Conservation (phyloP, 2,888 invertebrate genomes). For the Drosophila maculinotata region DNA sequence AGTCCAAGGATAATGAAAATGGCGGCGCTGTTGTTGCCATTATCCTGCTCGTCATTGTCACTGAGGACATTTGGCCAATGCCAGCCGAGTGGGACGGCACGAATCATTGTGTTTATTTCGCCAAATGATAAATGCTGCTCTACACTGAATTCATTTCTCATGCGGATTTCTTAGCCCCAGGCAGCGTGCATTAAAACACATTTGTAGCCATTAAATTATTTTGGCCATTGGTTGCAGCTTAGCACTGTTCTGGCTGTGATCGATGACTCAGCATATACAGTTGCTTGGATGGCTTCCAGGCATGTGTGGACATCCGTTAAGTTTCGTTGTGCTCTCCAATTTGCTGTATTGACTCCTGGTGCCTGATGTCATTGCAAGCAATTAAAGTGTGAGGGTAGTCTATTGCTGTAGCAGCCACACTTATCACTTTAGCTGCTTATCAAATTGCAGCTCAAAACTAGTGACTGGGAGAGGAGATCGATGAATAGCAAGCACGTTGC, state of each 20-base stretch:
- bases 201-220: neutral
- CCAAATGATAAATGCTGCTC: conserved; percentile 4
- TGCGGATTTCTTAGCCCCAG: neutral
- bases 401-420: no score
- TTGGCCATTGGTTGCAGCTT: no score
- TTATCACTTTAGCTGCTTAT: conserved; percentile 31
- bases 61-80: conserved; percentile 48
- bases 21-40: conserved; percentile 43
- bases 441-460: conserved; percentile 10
- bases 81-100: conserved; percentile 17
- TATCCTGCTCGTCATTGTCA: conserved; percentile 51
- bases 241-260: neutral
- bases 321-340: conserved; percentile 6
- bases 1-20: conserved; percentile 75
- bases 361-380: conserved; percentile 25
- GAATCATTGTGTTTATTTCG: conserved; percentile 25
- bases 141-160: neutral
- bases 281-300: neutral
- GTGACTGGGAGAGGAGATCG: conserved; percentile 10
- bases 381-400: conserved; percentile 13
- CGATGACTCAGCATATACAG: neutral
- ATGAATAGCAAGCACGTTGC: conserved; percentile 15
- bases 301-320: conserved; percentile 1
- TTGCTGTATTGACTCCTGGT: neutral
- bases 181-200: neutral